Conservation (phyloP, 2,888 invertebrate species). For the Oxytorus armatus region DNA sequence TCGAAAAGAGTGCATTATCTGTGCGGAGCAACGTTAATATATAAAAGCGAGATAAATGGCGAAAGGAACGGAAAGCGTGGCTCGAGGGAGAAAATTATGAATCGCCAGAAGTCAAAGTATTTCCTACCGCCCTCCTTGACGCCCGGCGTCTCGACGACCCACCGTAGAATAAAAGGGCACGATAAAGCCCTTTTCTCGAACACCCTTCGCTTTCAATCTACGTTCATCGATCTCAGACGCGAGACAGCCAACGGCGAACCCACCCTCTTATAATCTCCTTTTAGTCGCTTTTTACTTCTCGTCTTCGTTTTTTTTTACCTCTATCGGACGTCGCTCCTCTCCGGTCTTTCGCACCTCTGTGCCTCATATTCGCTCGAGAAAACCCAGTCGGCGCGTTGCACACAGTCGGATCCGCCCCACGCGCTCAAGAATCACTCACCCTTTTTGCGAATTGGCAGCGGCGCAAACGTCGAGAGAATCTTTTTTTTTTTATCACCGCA, state of each 20-base stretch:
- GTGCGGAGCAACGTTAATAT: slow-evolving; percentile 28
- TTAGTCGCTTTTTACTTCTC: slow-evolving; percentile 59
- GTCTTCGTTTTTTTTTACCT: slow-evolving; percentile 40
- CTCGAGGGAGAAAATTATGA: slow-evolving; percentile 39
- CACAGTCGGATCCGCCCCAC: slow-evolving; percentile 43
- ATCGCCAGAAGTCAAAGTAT: slow-evolving; percentile 44
- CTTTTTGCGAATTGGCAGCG: slow-evolving; percentile 22
- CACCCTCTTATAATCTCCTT: slow-evolving; percentile 56
- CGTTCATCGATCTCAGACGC: slow-evolving; percentile 62
- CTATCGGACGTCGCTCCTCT: slow-evolving; percentile 1
- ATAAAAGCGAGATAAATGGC: slow-evolving; percentile 10
- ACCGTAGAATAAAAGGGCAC: slow-evolving; percentile 49
- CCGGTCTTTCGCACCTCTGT: background rate
- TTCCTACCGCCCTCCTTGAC: slow-evolving; percentile 19
- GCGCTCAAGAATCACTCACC: slow-evolving; percentile 41
- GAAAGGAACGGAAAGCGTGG: slow-evolving; percentile 33
- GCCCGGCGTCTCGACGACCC: slow-evolving; percentile 15
- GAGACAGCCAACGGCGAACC: slow-evolving; percentile 29
- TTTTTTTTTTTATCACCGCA: background rate
- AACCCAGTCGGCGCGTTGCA: slow-evolving; percentile 36
- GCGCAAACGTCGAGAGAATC: slow-evolving; percentile 26
- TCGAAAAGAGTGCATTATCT: slow-evolving; percentile 42
- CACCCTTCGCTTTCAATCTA: slow-evolving; percentile 62
- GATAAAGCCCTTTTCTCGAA: slow-evolving; percentile 49
- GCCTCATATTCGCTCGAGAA: slow-evolving; percentile 26